Percentiles rank a stretch among this genome's conserved stretches.
Conservation (phyloP, 1,140 invertebrate genomes). For the Apocrypta bakeri region DNA sequence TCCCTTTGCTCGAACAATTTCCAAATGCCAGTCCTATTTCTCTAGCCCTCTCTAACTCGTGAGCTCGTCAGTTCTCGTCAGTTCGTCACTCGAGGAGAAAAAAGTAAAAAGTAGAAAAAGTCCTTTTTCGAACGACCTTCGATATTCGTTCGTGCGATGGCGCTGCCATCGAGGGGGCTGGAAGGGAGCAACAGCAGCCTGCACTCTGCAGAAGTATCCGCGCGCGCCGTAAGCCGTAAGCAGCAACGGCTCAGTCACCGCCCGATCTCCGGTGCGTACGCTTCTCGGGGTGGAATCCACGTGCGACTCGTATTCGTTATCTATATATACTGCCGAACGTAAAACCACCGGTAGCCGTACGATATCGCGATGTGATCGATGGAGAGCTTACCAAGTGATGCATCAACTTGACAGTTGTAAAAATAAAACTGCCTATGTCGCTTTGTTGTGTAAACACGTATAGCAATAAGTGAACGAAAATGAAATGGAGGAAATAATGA, state of each 20-base stretch:
- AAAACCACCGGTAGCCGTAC: not conserved
- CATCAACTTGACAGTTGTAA: no score
- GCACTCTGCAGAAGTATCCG: no score
- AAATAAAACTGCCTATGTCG: no score
- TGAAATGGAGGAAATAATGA: not conserved
- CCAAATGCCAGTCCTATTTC: not conserved
- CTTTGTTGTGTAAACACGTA: no score
- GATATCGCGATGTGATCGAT: not conserved
- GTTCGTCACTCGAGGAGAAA: no score
- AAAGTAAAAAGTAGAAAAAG: no score
- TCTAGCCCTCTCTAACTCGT: no score
- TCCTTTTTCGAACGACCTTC: not conserved
- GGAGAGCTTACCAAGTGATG: no score
- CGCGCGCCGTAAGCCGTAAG: no score
- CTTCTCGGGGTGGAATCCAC: slow-evolving; percentile 53
- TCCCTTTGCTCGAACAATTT: not conserved
- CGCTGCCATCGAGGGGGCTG: not conserved
- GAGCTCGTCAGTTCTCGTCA: no score
- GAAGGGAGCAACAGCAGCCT: not conserved
- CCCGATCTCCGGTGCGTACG: slow-evolving; percentile 72
- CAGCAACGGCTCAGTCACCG: slow-evolving; percentile 70
- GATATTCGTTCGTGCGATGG: not conserved
- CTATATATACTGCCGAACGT: not conserved
- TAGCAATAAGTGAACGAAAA: slow-evolving; percentile 2
- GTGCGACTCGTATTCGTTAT: not conserved